Conservation (phyloP, 2,113 vertebrate species). For the Xyrauchen texanus region DNA sequence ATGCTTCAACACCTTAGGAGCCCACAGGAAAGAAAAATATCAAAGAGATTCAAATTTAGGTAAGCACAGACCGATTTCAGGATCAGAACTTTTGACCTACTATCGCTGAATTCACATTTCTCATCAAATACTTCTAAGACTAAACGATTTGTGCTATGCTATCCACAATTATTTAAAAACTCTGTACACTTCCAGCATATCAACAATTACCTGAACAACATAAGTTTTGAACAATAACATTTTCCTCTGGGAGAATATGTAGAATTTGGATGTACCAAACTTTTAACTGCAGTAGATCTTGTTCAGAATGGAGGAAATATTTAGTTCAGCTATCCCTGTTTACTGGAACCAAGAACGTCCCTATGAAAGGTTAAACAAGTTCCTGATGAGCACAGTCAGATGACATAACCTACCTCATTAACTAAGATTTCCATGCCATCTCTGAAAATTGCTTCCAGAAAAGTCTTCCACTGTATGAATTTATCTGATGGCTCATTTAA, state of each 20-base stretch:
- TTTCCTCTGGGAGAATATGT: not conserved
- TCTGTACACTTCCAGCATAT: too few species aligned
- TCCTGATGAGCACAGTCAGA: conserved; percentile 13
- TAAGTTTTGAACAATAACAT: too few species aligned
- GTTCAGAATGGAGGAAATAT: too few species aligned
- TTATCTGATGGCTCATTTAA: conserved; percentile 5
- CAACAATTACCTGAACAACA: too few species aligned
- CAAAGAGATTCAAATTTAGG: too few species aligned
- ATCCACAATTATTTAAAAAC: too few species aligned
- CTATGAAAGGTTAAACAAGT: conserved; percentile 19
- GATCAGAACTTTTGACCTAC: too few species aligned
- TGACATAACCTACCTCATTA: not conserved
- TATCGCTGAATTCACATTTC: too few species aligned
- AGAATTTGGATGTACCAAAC: conserved; percentile 56
- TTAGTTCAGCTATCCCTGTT: conserved; percentile 23
- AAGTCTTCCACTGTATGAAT: not conserved
- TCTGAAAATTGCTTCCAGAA: conserved; percentile 1
- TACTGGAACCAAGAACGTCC: conserved; percentile 14
- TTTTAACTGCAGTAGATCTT: conserved; percentile 57
- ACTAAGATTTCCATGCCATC: not conserved
- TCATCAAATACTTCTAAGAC: too few species aligned
- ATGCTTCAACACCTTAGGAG: conserved; percentile 21
- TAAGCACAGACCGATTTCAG: too few species aligned
- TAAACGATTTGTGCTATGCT: too few species aligned
- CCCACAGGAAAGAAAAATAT: not conserved